Evolutionary conservation across 2,113 vertebrate species (phyloP).

Genomic region (Andinoacara biseriatus): DNA sequence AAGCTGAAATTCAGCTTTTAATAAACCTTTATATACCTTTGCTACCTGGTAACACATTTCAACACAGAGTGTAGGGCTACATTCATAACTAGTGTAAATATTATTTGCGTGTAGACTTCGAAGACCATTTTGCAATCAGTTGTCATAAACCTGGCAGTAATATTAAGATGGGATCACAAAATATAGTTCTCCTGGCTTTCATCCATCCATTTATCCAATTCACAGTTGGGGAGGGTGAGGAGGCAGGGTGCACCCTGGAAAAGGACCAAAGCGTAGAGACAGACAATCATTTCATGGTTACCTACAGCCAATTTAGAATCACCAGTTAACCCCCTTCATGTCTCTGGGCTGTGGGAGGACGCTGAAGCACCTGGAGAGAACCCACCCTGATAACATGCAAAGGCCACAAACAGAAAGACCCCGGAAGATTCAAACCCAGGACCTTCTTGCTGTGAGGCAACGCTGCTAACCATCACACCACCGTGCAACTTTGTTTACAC

Average conservation of each 20-base stretch:
- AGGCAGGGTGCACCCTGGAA: not conserved
- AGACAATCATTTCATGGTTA: not conserved
- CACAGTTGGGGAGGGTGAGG: not conserved
- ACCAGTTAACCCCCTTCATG: not conserved
- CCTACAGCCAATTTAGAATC: no score
- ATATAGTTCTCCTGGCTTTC: not conserved
- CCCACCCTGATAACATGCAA: no score
- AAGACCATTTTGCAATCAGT: not conserved
- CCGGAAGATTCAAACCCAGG: no score
- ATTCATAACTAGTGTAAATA: accelerated
- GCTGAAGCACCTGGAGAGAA: no score
- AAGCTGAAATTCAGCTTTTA: not conserved
- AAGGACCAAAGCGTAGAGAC: not conserved
- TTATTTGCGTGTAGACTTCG: not conserved
- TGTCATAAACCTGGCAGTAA: not conserved
- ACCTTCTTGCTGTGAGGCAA: no score
- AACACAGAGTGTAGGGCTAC: not conserved
- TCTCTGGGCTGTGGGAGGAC: no score
- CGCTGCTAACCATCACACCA: no score
- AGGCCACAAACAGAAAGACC: no score
- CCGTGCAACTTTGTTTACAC: no score
- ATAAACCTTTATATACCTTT: not conserved
- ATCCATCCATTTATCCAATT: not conserved
- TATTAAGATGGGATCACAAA: not conserved
- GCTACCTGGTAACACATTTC: not conserved